Evolutionary conservation across 2,888 invertebrate genomes (phyloP).

Genomic region (Ceratothoa steindachneri): DNA sequence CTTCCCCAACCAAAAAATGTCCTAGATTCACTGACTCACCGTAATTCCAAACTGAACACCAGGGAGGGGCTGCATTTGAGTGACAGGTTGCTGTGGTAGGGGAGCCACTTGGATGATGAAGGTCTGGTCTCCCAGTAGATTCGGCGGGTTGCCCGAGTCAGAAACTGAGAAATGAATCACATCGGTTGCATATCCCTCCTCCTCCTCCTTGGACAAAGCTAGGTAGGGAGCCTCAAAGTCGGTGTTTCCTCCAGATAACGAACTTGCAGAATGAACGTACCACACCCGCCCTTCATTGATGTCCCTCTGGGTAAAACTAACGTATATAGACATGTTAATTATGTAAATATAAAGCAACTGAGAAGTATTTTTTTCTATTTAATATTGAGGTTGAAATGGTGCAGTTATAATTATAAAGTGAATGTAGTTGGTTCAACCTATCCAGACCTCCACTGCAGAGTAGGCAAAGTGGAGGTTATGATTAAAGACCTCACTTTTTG

Average conservation of each 20-base stretch:
- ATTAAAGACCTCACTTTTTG: too few relatives aligned
- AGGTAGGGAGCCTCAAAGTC: slow-evolving; percentile 63
- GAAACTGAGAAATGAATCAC: slow-evolving; percentile 38
- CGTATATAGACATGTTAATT: too few relatives aligned
- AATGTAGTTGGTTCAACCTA: too few relatives aligned
- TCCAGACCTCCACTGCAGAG: too few relatives aligned
- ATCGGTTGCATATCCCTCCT: slow-evolving; percentile 38
- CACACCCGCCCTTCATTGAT: slow-evolving; percentile 73
- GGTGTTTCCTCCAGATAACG: slow-evolving; percentile 61
- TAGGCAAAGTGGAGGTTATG: too few relatives aligned
- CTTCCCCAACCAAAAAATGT: too few relatives aligned
- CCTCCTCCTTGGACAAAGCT: slow-evolving; percentile 44
- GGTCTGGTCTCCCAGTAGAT: slow-evolving; percentile 34
- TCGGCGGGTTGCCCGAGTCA: slow-evolving; percentile 38
- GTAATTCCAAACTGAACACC: slow-evolving; percentile 32
- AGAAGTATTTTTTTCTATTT: too few relatives aligned
- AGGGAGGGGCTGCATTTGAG: slow-evolving; percentile 14
- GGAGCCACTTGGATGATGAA: slow-evolving; percentile 37
- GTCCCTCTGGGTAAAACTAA: slow-evolving; percentile 75
- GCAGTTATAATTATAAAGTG: too few relatives aligned
- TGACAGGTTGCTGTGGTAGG: neutral
- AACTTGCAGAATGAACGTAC: slow-evolving; percentile 83
- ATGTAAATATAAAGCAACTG: too few relatives aligned
- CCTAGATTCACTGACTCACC: too few relatives aligned
- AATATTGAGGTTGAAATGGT: too few relatives aligned